Base-by-base conservation (phyloP, 2,113 vertebrate species). In the Chaenocephalus aceratus region DNA sequence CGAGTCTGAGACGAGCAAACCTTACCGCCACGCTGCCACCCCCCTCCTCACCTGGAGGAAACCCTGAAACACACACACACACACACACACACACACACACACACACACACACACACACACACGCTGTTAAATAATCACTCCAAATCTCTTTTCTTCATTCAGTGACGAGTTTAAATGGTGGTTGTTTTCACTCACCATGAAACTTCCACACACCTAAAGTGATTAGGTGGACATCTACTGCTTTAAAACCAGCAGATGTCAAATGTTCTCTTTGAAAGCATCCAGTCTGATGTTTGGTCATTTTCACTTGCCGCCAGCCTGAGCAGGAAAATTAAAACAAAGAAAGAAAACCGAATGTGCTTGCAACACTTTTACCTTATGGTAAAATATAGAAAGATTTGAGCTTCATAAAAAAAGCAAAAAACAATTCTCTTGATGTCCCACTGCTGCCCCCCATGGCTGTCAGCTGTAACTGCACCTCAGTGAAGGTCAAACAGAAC, bases 21-120 rank as follows among this genome's bases (percentile, higher is more conserved):
- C 79, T 5, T 75, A 65, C 74, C 77, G 66, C n/a, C 79, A 80
- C 0, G 36, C 64, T 57, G n/a, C 76, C 64, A 59, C 88, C 75
- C 76, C 88, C 12, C 86, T 88, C 8, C 51, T 86, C 56, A 48
- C 79, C 58, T 92, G 92, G 92, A 94, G 86, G 67, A 94, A 88
- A 67, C 84, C 90, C 26, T 93, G 68, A 89, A 0, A 68, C 75
- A 49, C 36, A 89, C 1, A 68, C 75, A 63, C 26, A 30, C 2
- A 61, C 44, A 6, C 51, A 41, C 36, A 89, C 1, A 68, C 75
- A 63, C 26, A 62, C 44, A 6, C 51, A 49, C 36, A 89, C 1
- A 68, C 75, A 63, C 26, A 62, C 44, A 6, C 51, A 49, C 48
- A 18, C 57, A 58, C 56, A 59, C 34, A 49, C 62, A 36, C 61